phyloP scores from a whole-genome alignment of 2,797 vertebrate genomes.

The Cryptoprocta ferox region DNA sequence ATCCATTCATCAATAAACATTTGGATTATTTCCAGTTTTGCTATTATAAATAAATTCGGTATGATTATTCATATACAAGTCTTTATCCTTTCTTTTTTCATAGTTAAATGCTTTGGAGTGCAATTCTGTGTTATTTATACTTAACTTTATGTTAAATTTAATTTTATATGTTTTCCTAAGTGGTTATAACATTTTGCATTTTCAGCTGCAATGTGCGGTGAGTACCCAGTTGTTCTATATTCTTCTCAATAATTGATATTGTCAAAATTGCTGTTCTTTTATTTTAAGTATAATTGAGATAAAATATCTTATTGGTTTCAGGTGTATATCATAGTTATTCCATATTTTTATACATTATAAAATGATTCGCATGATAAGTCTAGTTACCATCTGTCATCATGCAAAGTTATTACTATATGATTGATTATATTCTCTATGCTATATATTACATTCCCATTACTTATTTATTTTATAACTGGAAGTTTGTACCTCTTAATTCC shows the following conservation, averaged over 20 bases:
- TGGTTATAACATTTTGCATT: background rate
- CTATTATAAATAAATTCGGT: background rate
- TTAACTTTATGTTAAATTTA: background rate
- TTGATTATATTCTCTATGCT: background rate
- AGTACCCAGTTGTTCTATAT: background rate
- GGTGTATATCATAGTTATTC: background rate
- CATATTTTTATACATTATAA: background rate
- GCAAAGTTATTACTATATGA: background rate
- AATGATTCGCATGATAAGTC: background rate
- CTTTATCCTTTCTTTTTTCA: background rate
- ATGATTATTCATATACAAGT: background rate
- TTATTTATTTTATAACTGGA: background rate
- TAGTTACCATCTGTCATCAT: background rate
- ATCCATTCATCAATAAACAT: background rate
- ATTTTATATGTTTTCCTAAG: background rate
- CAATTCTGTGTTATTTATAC: background rate
- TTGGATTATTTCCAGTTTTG: background rate
- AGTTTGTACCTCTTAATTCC: background rate
- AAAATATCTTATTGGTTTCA: background rate
- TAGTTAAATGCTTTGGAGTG: background rate
- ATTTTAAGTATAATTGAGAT: background rate
- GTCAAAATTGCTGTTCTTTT: background rate
- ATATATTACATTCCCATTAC: background rate
- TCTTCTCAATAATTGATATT: background rate
- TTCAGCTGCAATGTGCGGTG: background rate